Base-by-base conservation (phyloP, 1,140 invertebrate species). In the Argopecten irradians region DNA sequence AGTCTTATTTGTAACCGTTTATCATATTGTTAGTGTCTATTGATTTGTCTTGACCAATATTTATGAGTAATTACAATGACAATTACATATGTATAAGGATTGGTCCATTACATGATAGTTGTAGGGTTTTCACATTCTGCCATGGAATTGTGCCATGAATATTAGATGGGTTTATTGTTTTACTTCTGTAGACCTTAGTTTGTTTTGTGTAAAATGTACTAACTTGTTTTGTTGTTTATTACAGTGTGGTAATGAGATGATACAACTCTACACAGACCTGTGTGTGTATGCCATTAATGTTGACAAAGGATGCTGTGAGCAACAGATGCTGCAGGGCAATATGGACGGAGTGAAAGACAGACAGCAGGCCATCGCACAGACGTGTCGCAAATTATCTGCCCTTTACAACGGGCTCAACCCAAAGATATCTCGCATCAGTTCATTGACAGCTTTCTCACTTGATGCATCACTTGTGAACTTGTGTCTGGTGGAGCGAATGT, bases 211-310 rank as follows among this genome's bases (percentile, higher is more conserved):
- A 1, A 87, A 85, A 32, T 14, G 0, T 35, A 36, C 34, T 34
- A 35, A n/a, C n/a, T 87, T 28, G 39, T 46, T 55, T 55, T 88
- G 85, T 84, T 89, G 85, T 84, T 88, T 46, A 22, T 92, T 93
- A 83, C 92, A 94, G 93, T 93, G 92, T 92, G 93, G 93, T 5
- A 90, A 92, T 16, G 90, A 84, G 19, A 90, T 92, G 83, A 83
- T 93, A 7, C 93, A 94, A 84, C 89, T 94, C 8, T 93, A 93
- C 43, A 92, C 92, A 71, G 92, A 94, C 87, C 88, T 94, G 89
- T 93, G 91, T 87, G 91, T 94, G 14, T 94, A 93, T 91, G 92
- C 93, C 19, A 90, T 94, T 32, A 94, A 94, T 87, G 86, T 93
- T 11, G 93, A 94, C 87, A 94, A 93, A 87, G 91, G 92, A 16